A percentile compares a stretch with the other conserved stretches of the same genome.
phyloP scores from a whole-genome alignment of 2,113 vertebrate genomes.

The Tautogolabrus adspersus region DNA sequence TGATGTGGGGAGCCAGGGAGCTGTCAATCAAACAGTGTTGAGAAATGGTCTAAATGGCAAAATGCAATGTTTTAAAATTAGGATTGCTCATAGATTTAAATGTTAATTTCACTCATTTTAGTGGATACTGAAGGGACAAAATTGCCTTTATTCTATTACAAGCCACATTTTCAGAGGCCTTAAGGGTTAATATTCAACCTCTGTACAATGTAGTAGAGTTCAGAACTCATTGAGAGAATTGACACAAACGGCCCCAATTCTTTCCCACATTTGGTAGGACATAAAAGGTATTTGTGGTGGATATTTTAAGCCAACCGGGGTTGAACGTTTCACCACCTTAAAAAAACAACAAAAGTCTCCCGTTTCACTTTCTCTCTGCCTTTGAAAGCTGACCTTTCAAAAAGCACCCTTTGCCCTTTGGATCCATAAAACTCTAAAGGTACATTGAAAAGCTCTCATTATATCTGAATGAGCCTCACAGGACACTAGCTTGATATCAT shows the following conservation, averaged over 20 bases:
- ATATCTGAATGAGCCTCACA: conserved; percentile 13
- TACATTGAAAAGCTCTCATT: conserved; percentile 23
- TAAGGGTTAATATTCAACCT: not conserved
- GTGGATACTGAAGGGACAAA: too few relatives aligned
- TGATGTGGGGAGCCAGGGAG: too few relatives aligned
- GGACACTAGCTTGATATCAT: not conserved
- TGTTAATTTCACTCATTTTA: too few relatives aligned
- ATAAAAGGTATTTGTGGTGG: too few relatives aligned
- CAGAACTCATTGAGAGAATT: not conserved
- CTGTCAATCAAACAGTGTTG: too few relatives aligned
- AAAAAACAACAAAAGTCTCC: too few relatives aligned
- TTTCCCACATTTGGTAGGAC: not conserved
- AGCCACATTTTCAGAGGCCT: not conserved
- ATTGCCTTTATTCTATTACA: too few relatives aligned
- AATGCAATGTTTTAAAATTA: too few relatives aligned
- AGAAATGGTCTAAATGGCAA: too few relatives aligned
- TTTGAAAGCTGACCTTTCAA: conserved; percentile 8
- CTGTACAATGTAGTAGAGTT: not conserved
- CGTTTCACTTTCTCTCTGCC: not conserved
- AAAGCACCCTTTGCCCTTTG: not conserved
- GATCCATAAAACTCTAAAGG: not conserved
- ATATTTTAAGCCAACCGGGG: too few relatives aligned
- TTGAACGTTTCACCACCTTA: too few relatives aligned
- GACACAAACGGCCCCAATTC: not conserved
- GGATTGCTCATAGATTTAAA: too few relatives aligned